Evolutionary conservation across 2,888 invertebrate species (phyloP).

Genomic region (Leptopterna dolabrata): DNA sequence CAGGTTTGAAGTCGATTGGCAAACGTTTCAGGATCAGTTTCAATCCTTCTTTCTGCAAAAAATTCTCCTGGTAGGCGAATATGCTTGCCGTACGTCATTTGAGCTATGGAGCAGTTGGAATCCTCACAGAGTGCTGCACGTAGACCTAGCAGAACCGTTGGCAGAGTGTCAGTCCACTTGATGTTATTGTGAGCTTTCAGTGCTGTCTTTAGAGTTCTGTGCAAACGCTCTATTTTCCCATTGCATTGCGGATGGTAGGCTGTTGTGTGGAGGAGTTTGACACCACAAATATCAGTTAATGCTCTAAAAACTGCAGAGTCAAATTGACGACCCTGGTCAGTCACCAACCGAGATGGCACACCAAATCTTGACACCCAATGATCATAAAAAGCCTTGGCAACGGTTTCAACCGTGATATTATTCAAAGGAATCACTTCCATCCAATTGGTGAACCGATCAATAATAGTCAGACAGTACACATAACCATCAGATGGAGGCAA

Average conservation of each 20-base stretch:
- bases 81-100: slow-evolving; percentile 2
- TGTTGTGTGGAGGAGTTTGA: slow-evolving; percentile 62
- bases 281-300: slow-evolving; percentile 60
- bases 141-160: slow-evolving; percentile 37
- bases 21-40: not conserved
- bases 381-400: slow-evolving; percentile 64
- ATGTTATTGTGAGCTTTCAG: slow-evolving; percentile 59
- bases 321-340: slow-evolving; percentile 65
- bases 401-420: slow-evolving; percentile 66
- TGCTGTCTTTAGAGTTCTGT: slow-evolving; percentile 66
- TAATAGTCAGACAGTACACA: slow-evolving; percentile 65
- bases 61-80: slow-evolving; percentile 15
- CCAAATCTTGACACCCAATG: slow-evolving; percentile 67
- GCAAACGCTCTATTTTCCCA: slow-evolving; percentile 67
- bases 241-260: too few relatives aligned
- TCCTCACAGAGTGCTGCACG: slow-evolving; percentile 34
- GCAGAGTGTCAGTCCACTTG: slow-evolving; percentile 36
- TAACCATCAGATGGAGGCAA: slow-evolving; percentile 65
- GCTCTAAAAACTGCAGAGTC: slow-evolving; percentile 60
- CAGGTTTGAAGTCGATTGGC: not conserved
- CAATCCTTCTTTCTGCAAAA: not conserved
- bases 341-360: slow-evolving; percentile 64
- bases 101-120: not conserved
- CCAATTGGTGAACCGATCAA: slow-evolving; percentile 66
- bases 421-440: slow-evolving; percentile 65